phyloP scores from a whole-genome alignment of 1,140 invertebrate species.

The Holcopasites calliopsidis region DNA sequence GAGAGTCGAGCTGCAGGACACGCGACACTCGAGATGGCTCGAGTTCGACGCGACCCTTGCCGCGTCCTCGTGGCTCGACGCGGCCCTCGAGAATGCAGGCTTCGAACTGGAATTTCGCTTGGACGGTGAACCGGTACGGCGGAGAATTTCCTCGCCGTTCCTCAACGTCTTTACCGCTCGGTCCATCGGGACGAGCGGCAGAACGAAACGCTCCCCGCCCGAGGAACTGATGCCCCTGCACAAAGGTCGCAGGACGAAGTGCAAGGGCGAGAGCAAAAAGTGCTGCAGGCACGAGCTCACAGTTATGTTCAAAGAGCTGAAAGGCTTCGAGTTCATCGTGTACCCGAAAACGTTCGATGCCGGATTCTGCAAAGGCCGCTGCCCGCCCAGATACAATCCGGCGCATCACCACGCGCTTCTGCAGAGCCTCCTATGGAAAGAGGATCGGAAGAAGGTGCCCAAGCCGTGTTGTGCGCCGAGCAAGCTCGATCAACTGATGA shows the following conservation, averaged over 20 bases:
- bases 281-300: conserved; percentile 85
- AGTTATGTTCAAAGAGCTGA: conserved; percentile 84
- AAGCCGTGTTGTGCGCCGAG: conserved; percentile 87
- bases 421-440: conserved; percentile 85
- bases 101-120: conserved; percentile 79
- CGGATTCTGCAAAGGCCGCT: conserved; percentile 86
- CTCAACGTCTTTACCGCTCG: conserved; percentile 76
- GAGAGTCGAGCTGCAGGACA: conserved; percentile 16
- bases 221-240: conserved; percentile 73
- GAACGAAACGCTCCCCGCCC: conserved; percentile 57
- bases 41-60: conserved; percentile 81
- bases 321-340: conserved; percentile 85
- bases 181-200: background rate
- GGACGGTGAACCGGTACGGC: conserved; percentile 62
- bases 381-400: conserved; percentile 85
- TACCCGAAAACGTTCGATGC: conserved; percentile 87
- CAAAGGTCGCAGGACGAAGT: conserved; percentile 77
- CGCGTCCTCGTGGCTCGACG: conserved; percentile 78
- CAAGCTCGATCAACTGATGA: conserved; percentile 84
- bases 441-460: conserved; percentile 81
- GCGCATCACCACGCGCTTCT: conserved; percentile 87
- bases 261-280: conserved; percentile 78
- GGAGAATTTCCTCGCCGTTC: conserved; percentile 69
- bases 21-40: conserved; percentile 74
- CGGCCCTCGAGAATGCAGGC: conserved; percentile 75